phyloP scores from a whole-genome alignment of 2,797 vertebrate genomes.

The Triplophysa yarkandensis region DNA sequence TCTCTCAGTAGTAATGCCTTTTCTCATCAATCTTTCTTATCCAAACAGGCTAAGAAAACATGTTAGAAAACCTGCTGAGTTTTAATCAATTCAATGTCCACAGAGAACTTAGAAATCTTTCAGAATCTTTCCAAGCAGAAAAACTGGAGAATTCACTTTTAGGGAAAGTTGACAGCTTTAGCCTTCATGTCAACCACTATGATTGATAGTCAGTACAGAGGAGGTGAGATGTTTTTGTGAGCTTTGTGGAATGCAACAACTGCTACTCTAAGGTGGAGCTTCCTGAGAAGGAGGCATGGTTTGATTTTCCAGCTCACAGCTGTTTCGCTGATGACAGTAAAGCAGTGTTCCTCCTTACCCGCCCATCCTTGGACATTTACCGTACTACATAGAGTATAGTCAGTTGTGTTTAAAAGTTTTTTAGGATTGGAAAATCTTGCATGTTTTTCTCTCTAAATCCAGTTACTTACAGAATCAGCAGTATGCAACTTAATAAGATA shows the following conservation, averaged over 20 bases:
- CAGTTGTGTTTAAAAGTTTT: neutral
- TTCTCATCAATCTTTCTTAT: constrained; percentile 7
- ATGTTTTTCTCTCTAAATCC: too few relatives aligned
- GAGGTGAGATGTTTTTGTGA: constrained; percentile 34
- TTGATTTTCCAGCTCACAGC: constrained; percentile 12
- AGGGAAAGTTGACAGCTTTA: constrained; percentile 34
- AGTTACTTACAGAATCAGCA: too few relatives aligned
- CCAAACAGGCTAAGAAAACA: constrained; percentile 5
- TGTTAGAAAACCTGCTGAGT: neutral
- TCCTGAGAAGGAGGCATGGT: neutral
- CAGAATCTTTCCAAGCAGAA: constrained; percentile 11
- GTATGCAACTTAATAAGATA: too few relatives aligned
- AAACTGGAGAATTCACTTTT: constrained; percentile 22
- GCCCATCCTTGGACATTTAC: constrained; percentile 6
- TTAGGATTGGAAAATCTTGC: too few relatives aligned
- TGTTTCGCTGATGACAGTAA: constrained; percentile 29
- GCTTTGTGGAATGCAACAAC: constrained; percentile 43
- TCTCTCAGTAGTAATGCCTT: constrained; percentile 9
- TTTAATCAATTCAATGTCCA: neutral
- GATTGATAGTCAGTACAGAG: constrained; percentile 37
- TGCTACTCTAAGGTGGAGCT: constrained; percentile 25
- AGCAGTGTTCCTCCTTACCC: constrained; percentile 1
- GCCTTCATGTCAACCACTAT: constrained; percentile 4
- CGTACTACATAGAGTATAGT: constrained; percentile 11
- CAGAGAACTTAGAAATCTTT: constrained; percentile 3